phyloP scores from a whole-genome alignment of 1,140 invertebrate genomes.

The Colletes latitarsis region DNA sequence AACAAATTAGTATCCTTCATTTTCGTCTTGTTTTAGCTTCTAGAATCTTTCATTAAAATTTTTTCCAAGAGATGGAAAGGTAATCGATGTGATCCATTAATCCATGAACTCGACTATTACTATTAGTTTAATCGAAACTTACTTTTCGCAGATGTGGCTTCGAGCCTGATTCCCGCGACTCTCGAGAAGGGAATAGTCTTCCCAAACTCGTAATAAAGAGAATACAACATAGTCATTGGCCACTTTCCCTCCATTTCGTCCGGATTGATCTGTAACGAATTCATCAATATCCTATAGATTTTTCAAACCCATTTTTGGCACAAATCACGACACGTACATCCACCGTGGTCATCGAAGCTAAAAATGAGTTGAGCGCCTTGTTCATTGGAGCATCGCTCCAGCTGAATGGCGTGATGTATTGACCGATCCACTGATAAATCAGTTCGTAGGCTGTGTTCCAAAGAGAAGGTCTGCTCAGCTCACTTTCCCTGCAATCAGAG shows the following conservation, averaged over 20 bases:
- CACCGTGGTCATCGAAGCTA: conserved; percentile 86
- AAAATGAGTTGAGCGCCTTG: conserved; percentile 87
- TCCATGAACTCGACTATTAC: too few relatives aligned
- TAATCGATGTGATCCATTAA: too few relatives aligned
- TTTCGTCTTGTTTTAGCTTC: too few relatives aligned
- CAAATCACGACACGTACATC: conserved; percentile 79
- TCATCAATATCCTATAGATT: background rate
- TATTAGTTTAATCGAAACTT: conserved; percentile 31
- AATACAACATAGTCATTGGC: conserved; percentile 88
- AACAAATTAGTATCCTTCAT: too few relatives aligned
- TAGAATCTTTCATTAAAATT: too few relatives aligned
- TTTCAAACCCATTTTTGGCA: background rate
- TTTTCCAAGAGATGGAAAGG: too few relatives aligned
- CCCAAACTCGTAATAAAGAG: conserved; percentile 88
- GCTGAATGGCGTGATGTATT: conserved; percentile 86
- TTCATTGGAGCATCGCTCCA: conserved; percentile 87
- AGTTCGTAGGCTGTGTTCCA: conserved; percentile 86
- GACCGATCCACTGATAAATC: conserved; percentile 89
- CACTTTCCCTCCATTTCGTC: conserved; percentile 87
- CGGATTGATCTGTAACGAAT: conserved; percentile 82
- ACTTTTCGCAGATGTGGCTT: conserved; percentile 86
- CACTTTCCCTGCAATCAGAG: conserved; percentile 84
- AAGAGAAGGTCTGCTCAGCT: conserved; percentile 83
- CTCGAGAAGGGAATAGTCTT: conserved; percentile 87
- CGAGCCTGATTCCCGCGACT: conserved; percentile 87